Base-by-base conservation (phyloP, 2,113 vertebrate species). In the Martes martes region DNA sequence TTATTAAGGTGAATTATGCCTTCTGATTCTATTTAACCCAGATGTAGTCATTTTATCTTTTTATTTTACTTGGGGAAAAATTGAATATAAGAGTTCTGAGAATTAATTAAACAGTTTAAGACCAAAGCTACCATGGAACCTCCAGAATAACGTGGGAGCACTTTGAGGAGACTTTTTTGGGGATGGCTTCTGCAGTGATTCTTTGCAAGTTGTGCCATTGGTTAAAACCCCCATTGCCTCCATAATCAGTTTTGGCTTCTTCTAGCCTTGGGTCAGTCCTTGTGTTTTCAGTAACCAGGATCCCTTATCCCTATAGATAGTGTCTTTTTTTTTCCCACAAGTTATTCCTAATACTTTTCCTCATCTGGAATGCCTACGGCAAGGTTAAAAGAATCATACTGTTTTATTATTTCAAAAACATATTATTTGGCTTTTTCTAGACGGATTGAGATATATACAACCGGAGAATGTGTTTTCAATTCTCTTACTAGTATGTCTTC, bases 11-110 rank as follows among this genome's bases (percentile, higher is more conserved):
- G 24, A 89, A 83, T 93, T 79, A 55, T 90, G 69, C 36, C 23
- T 97, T 92, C 47, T 81, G 39, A 76, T 82, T 95, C 31, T 57
- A 31, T 79, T 90, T 79, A 97, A 93, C 7, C 24, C 33, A 87
- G 45, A 78, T 85, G 59, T 21, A 24, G 24, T 79, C 63, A 73
- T 65, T 93, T 83, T 78, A 33, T 67, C 63, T 81, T 86, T 94
- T 96, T 55, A 80, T 85, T 69, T 7, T 76, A 28, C 42, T 76
- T 92, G 50, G 52, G n/a, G 63, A 93, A 69, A 93, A 95, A 79
- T 50, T 84, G 28, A 83, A 88, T 71, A 81, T 91, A 57, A 55
- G 67, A 86, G 39, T 78, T 86, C 31, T 89, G 65, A 45, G 26
- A 9, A 55, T 57, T 61, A 79, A 6, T 73, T 96, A 96, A 89